Base-by-base conservation (phyloP, 2,113 vertebrate species). In the Urocynchramus pylzowi region DNA sequence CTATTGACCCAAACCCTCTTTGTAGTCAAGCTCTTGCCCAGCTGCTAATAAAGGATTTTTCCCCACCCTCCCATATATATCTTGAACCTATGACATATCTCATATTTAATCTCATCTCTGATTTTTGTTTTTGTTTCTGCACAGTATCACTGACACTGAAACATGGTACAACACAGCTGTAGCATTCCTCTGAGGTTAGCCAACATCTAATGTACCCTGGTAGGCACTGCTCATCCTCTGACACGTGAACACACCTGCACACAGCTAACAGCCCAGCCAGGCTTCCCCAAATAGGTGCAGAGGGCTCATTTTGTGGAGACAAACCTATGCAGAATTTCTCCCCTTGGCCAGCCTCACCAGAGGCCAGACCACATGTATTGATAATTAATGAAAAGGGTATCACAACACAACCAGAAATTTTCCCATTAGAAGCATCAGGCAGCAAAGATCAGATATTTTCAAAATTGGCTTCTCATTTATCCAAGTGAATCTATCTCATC, bases 221-320 rank as follows among this genome's bases (percentile, higher is more conserved):
- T 5, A 54, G 49, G 8, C 41, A 8, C 68, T 65, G 54, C 44
- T 57, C 70, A 87, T 59, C 60, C 76, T 39, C 71, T 73, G 64
- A 53, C 26, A 61, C 0, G 0, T 15, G 16, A 77, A 21, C 41
- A 63, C 42, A 64, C 2, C 13, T 44, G 70, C 77, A 44, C 2
- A 1, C 57, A 68, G 53, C 52, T 20, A 53, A 56, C 3, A 5
- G 73, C 64, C 45, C 28, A 57, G 54, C 24, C 69, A 90, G 33
- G 8, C 4, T 61, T 44, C 49, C 61, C 53, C 35, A 90, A 88
- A 79, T 3, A 59, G 37, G 76, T 26, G 18, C 41, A 73, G 53
- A 49, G 20, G 19, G 57, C 12, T 64, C 18, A 27, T 33, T 56
- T 21, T 30, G 16, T 21, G 28, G 39, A 45, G 19, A 23, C 22